A percentile compares a stretch with the other conserved stretches of the same genome.
Conservation (phyloP, 35 echinoderm and acorn worm species). For the Anneissia japonica region DNA sequence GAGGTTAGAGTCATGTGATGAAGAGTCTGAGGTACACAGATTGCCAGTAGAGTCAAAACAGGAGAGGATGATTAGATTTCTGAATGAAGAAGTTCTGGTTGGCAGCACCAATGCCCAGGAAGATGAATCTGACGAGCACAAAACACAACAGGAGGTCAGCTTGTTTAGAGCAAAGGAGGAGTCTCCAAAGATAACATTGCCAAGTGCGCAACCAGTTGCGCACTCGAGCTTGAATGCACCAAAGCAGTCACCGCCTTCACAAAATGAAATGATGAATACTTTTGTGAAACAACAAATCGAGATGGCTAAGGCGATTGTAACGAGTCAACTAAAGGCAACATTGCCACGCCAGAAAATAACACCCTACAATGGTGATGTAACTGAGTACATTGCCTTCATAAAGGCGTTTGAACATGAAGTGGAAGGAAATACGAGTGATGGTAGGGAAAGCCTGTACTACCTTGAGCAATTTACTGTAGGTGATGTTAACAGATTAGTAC, state of each 20-base stretch:
- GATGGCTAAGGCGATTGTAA: background rate
- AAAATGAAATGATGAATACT: background rate
- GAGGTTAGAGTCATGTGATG: background rate
- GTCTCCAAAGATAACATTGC: too few species aligned
- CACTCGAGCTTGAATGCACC: too few species aligned
- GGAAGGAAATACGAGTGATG: background rate
- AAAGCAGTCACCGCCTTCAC: too few species aligned
- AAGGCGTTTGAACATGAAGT: background rate
- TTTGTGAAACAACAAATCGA: background rate
- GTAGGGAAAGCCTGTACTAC: constrained; percentile 1
- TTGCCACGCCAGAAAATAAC: background rate
- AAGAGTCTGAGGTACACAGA: too few species aligned
- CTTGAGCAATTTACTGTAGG: constrained; percentile 9
- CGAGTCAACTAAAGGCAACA: background rate
- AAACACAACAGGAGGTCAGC: too few species aligned
- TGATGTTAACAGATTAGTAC: constrained; percentile 1
- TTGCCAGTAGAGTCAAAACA: too few species aligned
- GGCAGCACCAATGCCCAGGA: too few species aligned
- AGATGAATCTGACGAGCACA: too few species aligned
- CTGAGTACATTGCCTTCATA: background rate
- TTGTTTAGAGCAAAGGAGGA: too few species aligned
- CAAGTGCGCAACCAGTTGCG: too few species aligned
- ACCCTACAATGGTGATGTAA: background rate
- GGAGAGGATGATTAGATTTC: too few species aligned
- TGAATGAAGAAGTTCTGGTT: too few species aligned